phyloP scores from a whole-genome alignment of 2,888 invertebrate genomes.

The Ichneumon xanthorius region DNA sequence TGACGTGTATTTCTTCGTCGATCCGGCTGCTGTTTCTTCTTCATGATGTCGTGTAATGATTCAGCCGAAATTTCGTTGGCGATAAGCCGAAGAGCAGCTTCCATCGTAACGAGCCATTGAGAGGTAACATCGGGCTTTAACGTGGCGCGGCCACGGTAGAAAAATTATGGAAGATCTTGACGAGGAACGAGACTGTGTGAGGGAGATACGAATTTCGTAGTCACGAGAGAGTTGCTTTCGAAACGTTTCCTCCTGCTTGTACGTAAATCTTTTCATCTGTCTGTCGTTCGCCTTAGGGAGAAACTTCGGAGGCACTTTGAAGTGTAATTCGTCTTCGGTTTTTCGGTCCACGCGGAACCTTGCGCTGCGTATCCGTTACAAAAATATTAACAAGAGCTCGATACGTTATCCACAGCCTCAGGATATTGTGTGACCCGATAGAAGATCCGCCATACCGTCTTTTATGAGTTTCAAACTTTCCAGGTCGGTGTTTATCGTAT shows the following conservation, averaged over 20 bases:
- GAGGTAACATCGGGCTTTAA: background rate
- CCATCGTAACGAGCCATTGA: background rate
- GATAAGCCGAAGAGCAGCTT: constrained; percentile 4
- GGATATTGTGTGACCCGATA: constrained; percentile 78
- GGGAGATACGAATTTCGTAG: background rate
- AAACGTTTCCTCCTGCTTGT: background rate
- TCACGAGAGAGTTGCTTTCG: background rate
- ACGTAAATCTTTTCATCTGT: background rate
- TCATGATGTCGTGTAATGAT: background rate
- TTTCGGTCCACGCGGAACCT: background rate
- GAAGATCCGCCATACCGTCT: constrained; percentile 90
- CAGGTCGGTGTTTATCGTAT: constrained; percentile 93
- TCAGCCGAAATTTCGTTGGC: background rate
- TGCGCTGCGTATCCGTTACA: constrained; percentile 4
- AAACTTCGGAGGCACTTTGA: constrained; percentile 27
- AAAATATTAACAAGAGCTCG: background rate
- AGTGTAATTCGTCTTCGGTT: background rate
- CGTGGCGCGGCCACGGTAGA: constrained; percentile 11
- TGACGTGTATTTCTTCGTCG: background rate
- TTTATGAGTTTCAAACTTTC: constrained; percentile 92
- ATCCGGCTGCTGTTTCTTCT: constrained; percentile 1
- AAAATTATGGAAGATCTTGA: constrained; percentile 45
- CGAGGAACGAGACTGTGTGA: constrained; percentile 7
- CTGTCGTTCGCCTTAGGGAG: constrained; percentile 1
- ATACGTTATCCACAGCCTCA: constrained; percentile 68